These are phyloP conservation scores for Chaetura pelagica DNA, from an alignment of 2,113 vertebrate species.

Conservation along the genomic window DNA sequence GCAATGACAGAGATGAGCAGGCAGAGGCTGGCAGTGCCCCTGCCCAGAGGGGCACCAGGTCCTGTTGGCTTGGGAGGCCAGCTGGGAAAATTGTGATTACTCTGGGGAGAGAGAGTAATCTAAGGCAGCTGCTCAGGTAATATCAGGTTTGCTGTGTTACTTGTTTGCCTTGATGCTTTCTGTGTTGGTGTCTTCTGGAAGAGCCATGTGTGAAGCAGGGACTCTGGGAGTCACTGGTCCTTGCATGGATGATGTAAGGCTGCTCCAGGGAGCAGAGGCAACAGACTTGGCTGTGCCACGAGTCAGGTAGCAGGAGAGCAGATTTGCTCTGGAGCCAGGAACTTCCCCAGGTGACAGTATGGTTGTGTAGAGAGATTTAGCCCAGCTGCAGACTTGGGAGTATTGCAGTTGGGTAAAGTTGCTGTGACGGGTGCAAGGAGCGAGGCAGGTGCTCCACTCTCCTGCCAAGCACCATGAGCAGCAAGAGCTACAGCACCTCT, in stretches of 20 bases:
- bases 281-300: neutral
- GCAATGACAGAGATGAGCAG: neutral
- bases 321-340: neutral
- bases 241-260: neutral
- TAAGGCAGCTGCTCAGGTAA: neutral
- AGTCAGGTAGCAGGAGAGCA: neutral
- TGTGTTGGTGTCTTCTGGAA: neutral
- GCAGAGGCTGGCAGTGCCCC: neutral
- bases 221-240: neutral
- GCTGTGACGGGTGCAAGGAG: neutral
- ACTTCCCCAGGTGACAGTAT: neutral
- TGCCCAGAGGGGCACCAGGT: neutral
- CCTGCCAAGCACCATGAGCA: accelerated
- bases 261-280: neutral
- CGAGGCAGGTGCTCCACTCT: neutral
- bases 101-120: neutral
- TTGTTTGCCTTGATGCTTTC: neutral
- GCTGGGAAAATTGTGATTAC: neutral
- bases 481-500: neutral
- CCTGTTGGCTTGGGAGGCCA: neutral
- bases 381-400: neutral
- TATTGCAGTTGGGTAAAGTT: neutral
- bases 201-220: neutral
- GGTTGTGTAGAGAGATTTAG: neutral
- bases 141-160: neutral